Conservation (phyloP, 1,140 invertebrate genomes). For the Platyura marginata region DNA sequence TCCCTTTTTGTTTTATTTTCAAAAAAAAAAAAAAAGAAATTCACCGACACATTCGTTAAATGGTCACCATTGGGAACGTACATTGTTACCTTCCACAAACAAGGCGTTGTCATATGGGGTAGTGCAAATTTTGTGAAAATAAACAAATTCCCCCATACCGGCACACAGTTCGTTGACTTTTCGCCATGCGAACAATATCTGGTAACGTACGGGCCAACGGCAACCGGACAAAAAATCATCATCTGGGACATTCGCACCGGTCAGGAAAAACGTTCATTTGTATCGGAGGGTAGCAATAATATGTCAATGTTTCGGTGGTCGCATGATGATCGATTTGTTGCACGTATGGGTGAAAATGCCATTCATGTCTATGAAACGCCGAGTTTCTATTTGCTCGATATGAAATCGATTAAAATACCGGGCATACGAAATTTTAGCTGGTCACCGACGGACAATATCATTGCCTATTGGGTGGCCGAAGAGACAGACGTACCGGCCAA, state of each 20-base stretch:
- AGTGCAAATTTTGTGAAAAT: slow-evolving; percentile 85
- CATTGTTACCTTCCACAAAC: slow-evolving; percentile 85
- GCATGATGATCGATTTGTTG: slow-evolving; percentile 92
- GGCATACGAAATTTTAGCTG: slow-evolving; percentile 91
- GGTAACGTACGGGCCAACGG: slow-evolving; percentile 70
- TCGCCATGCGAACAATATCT: slow-evolving; percentile 95
- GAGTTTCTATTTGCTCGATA: slow-evolving; percentile 80
- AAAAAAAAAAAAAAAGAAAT: slow-evolving; percentile 7
- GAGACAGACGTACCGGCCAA: slow-evolving; percentile 79
- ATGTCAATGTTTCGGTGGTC: slow-evolving; percentile 97
- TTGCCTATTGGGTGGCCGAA: slow-evolving; percentile 98
- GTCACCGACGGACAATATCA: slow-evolving; percentile 91
- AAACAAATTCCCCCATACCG: slow-evolving; percentile 74
- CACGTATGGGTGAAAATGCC: slow-evolving; percentile 62
- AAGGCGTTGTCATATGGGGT: slow-evolving; percentile 93
- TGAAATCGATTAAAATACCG: slow-evolving; percentile 85
- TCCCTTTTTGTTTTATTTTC: slow-evolving; percentile 1
- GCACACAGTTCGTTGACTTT: slow-evolving; percentile 92
- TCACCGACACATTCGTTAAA: slow-evolving; percentile 70
- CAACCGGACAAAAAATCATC: slow-evolving; percentile 51
- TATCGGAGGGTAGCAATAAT: slow-evolving; percentile 58
- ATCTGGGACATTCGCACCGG: slow-evolving; percentile 91
- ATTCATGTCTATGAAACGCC: slow-evolving; percentile 93
- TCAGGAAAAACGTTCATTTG: slow-evolving; percentile 81
- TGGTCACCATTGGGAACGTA: slow-evolving; percentile 97